Base-by-base conservation (phyloP, 1,140 invertebrate genomes). In the Neocloeon triangulifer region DNA sequence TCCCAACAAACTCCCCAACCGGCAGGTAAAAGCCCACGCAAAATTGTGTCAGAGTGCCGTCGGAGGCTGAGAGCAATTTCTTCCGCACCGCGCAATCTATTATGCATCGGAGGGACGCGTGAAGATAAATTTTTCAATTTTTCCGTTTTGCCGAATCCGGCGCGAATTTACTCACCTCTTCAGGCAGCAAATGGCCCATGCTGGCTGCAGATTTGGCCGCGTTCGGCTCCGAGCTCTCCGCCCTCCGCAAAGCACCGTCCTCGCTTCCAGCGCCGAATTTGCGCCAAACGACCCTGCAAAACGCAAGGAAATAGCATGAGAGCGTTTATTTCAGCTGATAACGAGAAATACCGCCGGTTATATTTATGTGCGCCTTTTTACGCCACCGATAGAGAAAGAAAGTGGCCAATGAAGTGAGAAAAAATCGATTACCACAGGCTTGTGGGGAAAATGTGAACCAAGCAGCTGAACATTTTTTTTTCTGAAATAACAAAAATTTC, bases 251-350 rank as follows among this genome's bases (percentile, higher is more conserved):
- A 13, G 45, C 34, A 2, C 38, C 30, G 17, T 40, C 39, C 14
- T 47, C 43, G 28, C 42, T 42, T 8, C 43, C 37, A 19, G 41
- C 39, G 32, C 42, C 45, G 27, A 51, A 50, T 28, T 47, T 46
- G 20, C 41, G 41, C 53, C 53, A 57, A 12, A 50, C 37, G 30
- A 48, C 41, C 40, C 53, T 55, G 41, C 12, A 49, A 45, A 34
- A 36, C 37, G 40, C 14, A n/a, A n/a, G 17, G 25, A 2, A 29
- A 20, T 25, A 5, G 15, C 15, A 37, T 22, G 30, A 38, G n/a
- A n/a, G n/a, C n/a, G n/a, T n/a, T n/a, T n/a, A n/a, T n/a, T 21
- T 13, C 2, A 22, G 14, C n/a, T n/a, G 22, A 31, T 19, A 21
- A 31, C 18, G 6, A 32, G 30, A 27, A 32, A 32, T n/a, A n/a